Conservation (phyloP, 2,888 invertebrate species). For the Carabus problematicus region DNA sequence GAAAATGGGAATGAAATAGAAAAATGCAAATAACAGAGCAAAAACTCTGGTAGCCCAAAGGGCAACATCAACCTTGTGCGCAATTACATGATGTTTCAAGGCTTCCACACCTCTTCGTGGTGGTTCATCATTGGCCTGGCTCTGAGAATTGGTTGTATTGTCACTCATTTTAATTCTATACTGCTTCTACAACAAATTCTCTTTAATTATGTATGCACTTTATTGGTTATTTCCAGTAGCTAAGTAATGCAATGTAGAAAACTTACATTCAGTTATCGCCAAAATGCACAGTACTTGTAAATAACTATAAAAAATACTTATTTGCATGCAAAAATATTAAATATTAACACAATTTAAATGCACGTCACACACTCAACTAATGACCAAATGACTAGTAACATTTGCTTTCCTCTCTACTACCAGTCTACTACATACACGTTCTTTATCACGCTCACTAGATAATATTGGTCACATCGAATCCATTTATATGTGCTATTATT, state of each 20-base stretch:
- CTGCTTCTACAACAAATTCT: neutral
- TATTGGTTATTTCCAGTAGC: no score
- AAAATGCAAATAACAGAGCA: slow-evolving; percentile 82
- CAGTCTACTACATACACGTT: neutral
- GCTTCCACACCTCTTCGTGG: slow-evolving; percentile 68
- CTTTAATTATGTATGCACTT: neutral
- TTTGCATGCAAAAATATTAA: slow-evolving; percentile 24
- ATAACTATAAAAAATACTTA: slow-evolving; percentile 17
- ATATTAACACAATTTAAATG: slow-evolving; percentile 33
- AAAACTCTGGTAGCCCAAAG: slow-evolving; percentile 87
- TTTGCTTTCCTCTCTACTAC: neutral
- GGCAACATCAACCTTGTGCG: slow-evolving; percentile 86
- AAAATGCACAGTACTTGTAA: neutral
- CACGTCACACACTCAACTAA: slow-evolving; percentile 37
- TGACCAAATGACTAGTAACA: slow-evolving; percentile 17
- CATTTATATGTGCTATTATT: neutral
- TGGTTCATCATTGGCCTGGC: slow-evolving; percentile 43
- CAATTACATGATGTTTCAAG: slow-evolving; percentile 75
- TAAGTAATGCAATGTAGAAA: no score
- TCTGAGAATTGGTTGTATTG: slow-evolving; percentile 40
- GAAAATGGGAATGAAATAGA: slow-evolving; percentile 87
- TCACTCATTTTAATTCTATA: slow-evolving; percentile 48
- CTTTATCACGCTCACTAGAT: neutral
- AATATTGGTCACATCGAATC: neutral
- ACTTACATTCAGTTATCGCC: no score